Percentiles rank a stretch among this genome's conserved stretches.
Conservation (phyloP, 2,888 invertebrate species). For the Ctena decussata region DNA sequence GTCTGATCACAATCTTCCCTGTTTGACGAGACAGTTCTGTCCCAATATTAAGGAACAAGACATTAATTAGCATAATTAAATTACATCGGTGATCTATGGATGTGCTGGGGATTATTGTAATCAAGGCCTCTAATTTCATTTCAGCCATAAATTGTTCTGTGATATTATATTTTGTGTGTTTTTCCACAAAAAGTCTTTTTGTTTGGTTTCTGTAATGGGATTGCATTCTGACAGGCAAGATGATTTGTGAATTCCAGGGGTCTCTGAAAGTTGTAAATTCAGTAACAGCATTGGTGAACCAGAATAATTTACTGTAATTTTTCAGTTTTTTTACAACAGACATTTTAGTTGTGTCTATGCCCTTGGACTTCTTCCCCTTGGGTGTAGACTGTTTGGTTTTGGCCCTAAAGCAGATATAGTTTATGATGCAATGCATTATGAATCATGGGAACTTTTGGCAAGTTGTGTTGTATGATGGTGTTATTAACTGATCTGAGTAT, state of each 20-base stretch:
- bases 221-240: neutral
- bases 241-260: slow-evolving; percentile 4
- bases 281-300: neutral
- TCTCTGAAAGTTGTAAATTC: neutral
- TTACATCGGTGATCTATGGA: neutral
- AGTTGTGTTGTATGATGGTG: too few relatives aligned
- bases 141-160: neutral
- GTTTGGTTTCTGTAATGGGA: neutral
- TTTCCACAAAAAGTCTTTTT: neutral
- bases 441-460: too few relatives aligned
- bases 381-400: too few relatives aligned
- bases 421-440: too few relatives aligned
- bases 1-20: too few relatives aligned
- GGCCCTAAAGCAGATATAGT: too few relatives aligned
- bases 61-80: neutral
- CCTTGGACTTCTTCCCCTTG: too few relatives aligned
- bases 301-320: neutral
- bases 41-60: too few relatives aligned
- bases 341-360: too few relatives aligned
- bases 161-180: neutral
- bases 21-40: too few relatives aligned
- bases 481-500: too few relatives aligned
- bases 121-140: slow-evolving; percentile 1
- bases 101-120: neutral
- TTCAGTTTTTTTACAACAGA: too few relatives aligned